Conservation (phyloP, 1,140 invertebrate species). For the Plodia interpunctella region DNA sequence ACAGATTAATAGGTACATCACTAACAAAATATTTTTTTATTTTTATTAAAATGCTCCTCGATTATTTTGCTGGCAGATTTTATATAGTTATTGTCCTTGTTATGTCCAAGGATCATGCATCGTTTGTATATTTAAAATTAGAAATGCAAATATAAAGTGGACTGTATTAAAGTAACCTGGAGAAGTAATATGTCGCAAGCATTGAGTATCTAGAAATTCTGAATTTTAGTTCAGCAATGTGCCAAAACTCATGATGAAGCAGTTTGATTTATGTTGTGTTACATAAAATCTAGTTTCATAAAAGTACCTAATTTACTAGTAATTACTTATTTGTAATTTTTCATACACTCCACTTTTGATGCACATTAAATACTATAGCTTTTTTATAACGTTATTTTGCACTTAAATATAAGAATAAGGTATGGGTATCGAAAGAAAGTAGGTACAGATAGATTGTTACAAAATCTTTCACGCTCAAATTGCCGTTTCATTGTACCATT, state of each 20-base stretch:
- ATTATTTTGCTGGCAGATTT: no score
- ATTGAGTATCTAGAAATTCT: background rate
- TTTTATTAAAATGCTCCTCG: no score
- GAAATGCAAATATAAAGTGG: no score
- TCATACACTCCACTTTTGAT: background rate
- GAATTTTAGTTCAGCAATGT: slow-evolving; percentile 37
- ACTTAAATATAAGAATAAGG: slow-evolving; percentile 10
- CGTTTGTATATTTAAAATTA: no score
- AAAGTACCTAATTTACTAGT: background rate
- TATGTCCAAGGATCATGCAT: no score
- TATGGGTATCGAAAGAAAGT: slow-evolving; percentile 8
- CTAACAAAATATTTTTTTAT: no score
- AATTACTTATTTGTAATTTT: background rate
- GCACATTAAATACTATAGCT: slow-evolving; percentile 7
- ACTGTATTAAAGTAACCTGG: no score
- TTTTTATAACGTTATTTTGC: slow-evolving; percentile 8
- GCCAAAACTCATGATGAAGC: slow-evolving; percentile 29
- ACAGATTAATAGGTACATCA: no score
- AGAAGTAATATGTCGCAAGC: no score
- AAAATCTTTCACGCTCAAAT: slow-evolving; percentile 10
- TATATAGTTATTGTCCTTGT: no score
- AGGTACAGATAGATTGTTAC: background rate
- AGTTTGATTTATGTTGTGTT: no score
- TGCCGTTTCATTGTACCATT: background rate
- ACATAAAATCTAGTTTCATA: no score